These are phyloP conservation scores for Leptogaster cylindrica DNA, from an alignment of 2,888 invertebrate species.

Conservation along the genomic window DNA sequence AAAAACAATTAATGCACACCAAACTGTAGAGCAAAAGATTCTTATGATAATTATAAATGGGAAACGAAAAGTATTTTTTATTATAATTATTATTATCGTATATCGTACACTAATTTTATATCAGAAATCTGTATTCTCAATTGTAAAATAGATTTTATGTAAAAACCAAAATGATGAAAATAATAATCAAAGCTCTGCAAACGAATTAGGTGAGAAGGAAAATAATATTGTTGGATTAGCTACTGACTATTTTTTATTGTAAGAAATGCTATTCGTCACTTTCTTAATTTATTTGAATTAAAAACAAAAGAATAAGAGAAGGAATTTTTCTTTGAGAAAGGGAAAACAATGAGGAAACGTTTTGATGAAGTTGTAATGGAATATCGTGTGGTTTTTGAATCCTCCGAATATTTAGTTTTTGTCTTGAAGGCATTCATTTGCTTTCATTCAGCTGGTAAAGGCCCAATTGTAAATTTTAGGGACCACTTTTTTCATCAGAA, in stretches of 20 bases:
- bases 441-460: slow-evolving; percentile 37
- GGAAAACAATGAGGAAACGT: too few relatives aligned
- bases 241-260: too few relatives aligned
- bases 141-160: slow-evolving; percentile 35
- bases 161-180: slow-evolving; percentile 14
- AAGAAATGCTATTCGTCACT: too few relatives aligned
- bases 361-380: background rate
- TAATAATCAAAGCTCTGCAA: too few relatives aligned
- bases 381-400: slow-evolving; percentile 34
- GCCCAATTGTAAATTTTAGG: slow-evolving; percentile 36
- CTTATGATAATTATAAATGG: slow-evolving; percentile 39
- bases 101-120: slow-evolving; percentile 27
- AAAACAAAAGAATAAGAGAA: background rate
- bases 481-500: slow-evolving; percentile 32
- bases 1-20: slow-evolving; percentile 9
- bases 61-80: slow-evolving; percentile 8
- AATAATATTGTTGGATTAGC: too few relatives aligned
- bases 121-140: slow-evolving; percentile 21
- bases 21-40: slow-evolving; percentile 23
- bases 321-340: too few relatives aligned
- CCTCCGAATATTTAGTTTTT: slow-evolving; percentile 20
- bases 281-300: too few relatives aligned
- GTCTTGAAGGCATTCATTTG: slow-evolving; percentile 28
- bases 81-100: slow-evolving; percentile 19
- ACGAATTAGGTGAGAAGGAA: too few relatives aligned